Base-by-base conservation (phyloP, 1,140 invertebrate genomes). In the Leptestheria dahalacensis region DNA sequence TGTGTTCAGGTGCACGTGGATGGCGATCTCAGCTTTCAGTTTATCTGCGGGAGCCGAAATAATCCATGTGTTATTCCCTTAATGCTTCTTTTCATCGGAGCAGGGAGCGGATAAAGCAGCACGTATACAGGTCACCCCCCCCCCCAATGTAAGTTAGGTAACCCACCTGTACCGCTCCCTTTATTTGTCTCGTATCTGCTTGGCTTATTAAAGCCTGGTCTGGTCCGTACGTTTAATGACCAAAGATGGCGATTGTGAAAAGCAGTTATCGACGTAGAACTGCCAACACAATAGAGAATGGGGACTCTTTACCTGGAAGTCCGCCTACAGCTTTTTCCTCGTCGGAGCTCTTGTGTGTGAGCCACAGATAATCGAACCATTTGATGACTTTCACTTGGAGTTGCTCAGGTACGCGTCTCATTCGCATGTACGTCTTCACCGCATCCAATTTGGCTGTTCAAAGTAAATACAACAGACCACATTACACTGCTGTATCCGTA, bases 321-420 rank as follows among this genome's bases (percentile, higher is more conserved):
- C 91, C 94, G 67, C 87, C 89, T 61, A 95, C 89, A 52, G 90
- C 88, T 72, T 86, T 88, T 71, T 98, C 93, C 72, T 98, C 94
- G 71, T 97, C 93, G 0, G 91, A 94, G 70, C 91, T 96, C 74
- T 97, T 97, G 77, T 98, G 93, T 61, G 91, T 96, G 62, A 97
- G 81, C 94, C 95, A 97, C 62, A 97, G 79, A 72, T 98, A 97
- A 77, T 97, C 94, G 73, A 98, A 97, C 94, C 94, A 98, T 72
- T 94, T 93, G 73, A 97, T 97, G 53, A 98, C 95, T 74, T 97
- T 95, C 65, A 94, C 89, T 75, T 97, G 92, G 48, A 98, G 79
- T 73, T 93, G 88, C 65, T 85, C 86, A 11, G 94, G 93, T 50
- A 98, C 93, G 65, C 92, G 78, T 53, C 93, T 78, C 85, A 97